Evolutionary conservation across 2,797 vertebrate genomes (phyloP), one percentile per base, ranked within the genome.

Genomic region (Sebastes alutus): DNA sequence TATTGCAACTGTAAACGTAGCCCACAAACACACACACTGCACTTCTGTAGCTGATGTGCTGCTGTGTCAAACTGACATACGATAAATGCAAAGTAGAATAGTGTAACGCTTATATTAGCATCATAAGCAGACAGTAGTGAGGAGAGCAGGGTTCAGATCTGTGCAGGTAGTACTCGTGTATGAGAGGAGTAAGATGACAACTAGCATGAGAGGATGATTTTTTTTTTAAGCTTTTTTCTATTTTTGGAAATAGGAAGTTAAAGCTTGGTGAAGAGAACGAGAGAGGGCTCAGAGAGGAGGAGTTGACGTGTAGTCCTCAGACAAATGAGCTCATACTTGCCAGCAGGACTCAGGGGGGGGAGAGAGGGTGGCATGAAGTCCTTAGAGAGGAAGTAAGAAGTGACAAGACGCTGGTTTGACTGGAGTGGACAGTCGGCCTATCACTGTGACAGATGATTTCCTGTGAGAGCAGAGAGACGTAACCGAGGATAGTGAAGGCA

Each of bases 351-450:
- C 64, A 1, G 29, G 55, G 29, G 65, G 61, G 54, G 54, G n/a
- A 0, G 23, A 23, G 59, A n/a, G 42, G 78, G 61, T 59, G 85
- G 64, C 76, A 62, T 67, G 77, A 25, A 68, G 62, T 62, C 63
- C 38, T 83, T 65, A 81, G 22, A 89, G 42, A 27, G 77, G 54
- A 86, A 79, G 80, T 78, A 79, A 82, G 80, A 85, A 68, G 77
- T 72, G 86, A 81, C 69, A 66, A 18, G 5, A 80, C 82, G 72
- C 76, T 64, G 79, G 54, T 84, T 27, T 62, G 63, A 72, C 46
- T 33, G 75, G 46, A 1, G 52, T 7, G 58, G 66, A 38, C 81
- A 23, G 65, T 38, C 42, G 3, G 23, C 16, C 16, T 46, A 18
- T 46, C 66, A 20, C 33, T 0, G 60, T 22, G 20, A 46, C 56